These are phyloP conservation scores for Andrena chrysosceles DNA, from an alignment of 2,888 invertebrate genomes.

Conservation along the genomic window DNA sequence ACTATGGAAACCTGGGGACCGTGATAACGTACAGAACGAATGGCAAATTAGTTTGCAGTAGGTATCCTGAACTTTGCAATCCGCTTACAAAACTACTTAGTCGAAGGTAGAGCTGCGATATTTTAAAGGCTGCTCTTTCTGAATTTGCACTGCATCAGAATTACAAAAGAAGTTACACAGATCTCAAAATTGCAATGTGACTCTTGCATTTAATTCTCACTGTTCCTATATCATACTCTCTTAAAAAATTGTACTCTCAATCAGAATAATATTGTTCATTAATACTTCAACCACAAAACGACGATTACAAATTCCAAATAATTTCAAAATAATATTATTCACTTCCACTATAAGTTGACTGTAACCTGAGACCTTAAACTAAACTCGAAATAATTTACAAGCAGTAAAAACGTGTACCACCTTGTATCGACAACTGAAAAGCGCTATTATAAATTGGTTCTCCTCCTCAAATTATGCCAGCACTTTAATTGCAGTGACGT, in stretches of 20 bases:
- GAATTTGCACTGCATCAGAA: background rate
- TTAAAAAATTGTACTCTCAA: too few species aligned
- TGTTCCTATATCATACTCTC: too few species aligned
- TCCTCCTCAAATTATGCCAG: background rate
- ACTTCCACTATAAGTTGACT: too few species aligned
- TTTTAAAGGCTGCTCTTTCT: background rate
- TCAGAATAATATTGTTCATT: too few species aligned
- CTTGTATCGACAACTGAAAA: background rate
- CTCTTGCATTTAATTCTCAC: too few species aligned
- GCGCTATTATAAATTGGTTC: background rate
- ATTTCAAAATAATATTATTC: too few species aligned
- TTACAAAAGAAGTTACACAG: background rate
- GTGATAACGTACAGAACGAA: background rate
- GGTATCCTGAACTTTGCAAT: constrained; percentile 21
- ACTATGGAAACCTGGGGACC: background rate
- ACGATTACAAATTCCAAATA: too few species aligned
- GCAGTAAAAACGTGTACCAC: too few species aligned
- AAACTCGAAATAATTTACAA: too few species aligned
- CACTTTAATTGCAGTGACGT: background rate
- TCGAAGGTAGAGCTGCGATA: constrained; percentile 3
- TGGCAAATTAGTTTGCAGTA: constrained; percentile 22
- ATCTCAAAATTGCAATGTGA: too few species aligned
- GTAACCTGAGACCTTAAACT: too few species aligned
- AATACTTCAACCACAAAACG: too few species aligned
- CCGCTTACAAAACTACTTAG: constrained; percentile 23